Evolutionary conservation across 2,888 invertebrate genomes (phyloP).

Genomic region (Odontomyia ornata): DNA sequence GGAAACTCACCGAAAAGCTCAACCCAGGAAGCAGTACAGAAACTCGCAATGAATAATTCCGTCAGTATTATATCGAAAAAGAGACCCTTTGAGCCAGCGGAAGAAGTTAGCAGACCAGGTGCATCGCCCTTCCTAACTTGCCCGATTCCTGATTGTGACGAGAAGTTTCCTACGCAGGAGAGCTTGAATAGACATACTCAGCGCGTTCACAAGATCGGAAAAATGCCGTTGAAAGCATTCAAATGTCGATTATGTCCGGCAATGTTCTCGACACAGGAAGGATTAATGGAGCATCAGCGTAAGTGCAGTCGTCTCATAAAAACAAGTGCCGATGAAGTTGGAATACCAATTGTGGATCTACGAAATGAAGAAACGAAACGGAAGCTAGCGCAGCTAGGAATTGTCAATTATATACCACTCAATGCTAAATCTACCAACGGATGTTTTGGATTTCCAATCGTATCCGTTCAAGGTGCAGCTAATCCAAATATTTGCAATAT

Average conservation of each 20-base stretch:
- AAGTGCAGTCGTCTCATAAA: slow-evolving; percentile 68
- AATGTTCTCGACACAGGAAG: slow-evolving; percentile 73
- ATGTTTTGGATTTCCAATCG: slow-evolving; percentile 76
- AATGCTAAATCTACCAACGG: slow-evolving; percentile 70
- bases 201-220: slow-evolving; percentile 51
- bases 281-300: slow-evolving; percentile 71
- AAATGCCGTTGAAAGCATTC: slow-evolving; percentile 55
- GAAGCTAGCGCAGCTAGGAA: slow-evolving; percentile 73
- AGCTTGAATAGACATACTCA: slow-evolving; percentile 65
- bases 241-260: slow-evolving; percentile 78
- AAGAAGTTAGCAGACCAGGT: not conserved
- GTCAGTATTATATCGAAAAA: slow-evolving; percentile 70
- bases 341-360: slow-evolving; percentile 77
- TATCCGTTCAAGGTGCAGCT: slow-evolving; percentile 72
- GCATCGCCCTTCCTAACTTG: slow-evolving; percentile 51
- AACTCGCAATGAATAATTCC: slow-evolving; percentile 68
- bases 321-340: slow-evolving; percentile 70
- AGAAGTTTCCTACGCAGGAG: slow-evolving; percentile 65
- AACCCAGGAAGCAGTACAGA: slow-evolving; percentile 63
- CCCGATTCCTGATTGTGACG: slow-evolving; percentile 64
- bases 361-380: slow-evolving; percentile 73
- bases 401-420: slow-evolving; percentile 78
- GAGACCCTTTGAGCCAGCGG: slow-evolving; percentile 59
- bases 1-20: slow-evolving; percentile 60
- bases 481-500: slow-evolving; percentile 69